Percentiles rank a stretch among this genome's conserved stretches.
phyloP scores from a whole-genome alignment of 2,113 vertebrate species.

The Cisticola juncidis region DNA sequence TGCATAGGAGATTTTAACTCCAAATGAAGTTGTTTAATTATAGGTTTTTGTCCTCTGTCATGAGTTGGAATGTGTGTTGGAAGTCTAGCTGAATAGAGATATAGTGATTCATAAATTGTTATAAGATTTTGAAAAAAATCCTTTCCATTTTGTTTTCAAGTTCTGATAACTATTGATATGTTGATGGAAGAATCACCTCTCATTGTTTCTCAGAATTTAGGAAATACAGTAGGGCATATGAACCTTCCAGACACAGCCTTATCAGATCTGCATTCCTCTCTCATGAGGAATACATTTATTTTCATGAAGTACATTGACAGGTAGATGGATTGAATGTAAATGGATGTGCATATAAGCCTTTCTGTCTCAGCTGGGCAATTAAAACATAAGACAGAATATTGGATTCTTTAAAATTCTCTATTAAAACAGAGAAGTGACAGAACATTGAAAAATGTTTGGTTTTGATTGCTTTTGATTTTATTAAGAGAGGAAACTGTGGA shows the following conservation, averaged over 20 bases:
- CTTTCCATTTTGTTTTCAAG: background rate
- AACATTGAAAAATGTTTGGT: background rate
- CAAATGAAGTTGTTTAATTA: background rate
- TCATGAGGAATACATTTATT: constrained; percentile 23
- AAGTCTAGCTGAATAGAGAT: background rate
- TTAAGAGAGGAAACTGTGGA: background rate
- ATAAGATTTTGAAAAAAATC: background rate
- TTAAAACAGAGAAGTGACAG: constrained; percentile 7
- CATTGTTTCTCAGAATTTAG: background rate
- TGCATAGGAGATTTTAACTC: background rate
- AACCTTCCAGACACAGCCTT: background rate
- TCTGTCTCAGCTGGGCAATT: constrained; percentile 7
- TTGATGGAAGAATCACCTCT: background rate
- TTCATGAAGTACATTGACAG: background rate
- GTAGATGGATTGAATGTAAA: constrained; percentile 17
- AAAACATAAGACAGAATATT: background rate
- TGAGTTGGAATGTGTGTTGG: background rate
- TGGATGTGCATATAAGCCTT: background rate
- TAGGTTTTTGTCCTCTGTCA: background rate
- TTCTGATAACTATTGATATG: background rate
- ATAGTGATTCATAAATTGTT: background rate
- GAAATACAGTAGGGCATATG: background rate
- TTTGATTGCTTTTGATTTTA: background rate
- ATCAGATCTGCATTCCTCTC: background rate
- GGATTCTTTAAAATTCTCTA: background rate